Evolutionary conservation across 2,797 vertebrate species (phyloP).

Genomic region (Falco columbarius): DNA sequence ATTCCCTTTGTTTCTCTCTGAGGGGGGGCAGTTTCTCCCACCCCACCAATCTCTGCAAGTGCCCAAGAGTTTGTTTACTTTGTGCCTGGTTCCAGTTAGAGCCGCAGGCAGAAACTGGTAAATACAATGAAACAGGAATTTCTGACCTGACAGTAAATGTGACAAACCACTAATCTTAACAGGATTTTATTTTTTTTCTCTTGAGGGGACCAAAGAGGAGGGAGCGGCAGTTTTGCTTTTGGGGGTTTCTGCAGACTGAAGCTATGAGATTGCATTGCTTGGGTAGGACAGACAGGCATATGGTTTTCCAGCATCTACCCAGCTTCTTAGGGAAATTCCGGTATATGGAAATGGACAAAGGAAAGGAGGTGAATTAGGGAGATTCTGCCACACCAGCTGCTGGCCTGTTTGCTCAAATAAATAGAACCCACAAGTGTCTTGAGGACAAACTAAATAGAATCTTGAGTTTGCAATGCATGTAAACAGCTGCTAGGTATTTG

Average conservation of each 20-base stretch:
- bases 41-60: not conserved
- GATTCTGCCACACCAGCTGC: not conserved
- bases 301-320: not conserved
- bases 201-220: not conserved
- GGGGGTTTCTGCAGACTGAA: not conserved
- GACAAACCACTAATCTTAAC: not conserved
- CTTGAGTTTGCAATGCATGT: rapidly evolving
- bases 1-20: not conserved
- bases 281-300: not conserved
- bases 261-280: not conserved
- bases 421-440: not conserved
- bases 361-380: not conserved
- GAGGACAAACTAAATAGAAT: not conserved
- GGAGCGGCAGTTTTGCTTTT: not conserved
- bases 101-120: not conserved
- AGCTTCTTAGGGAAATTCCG: not conserved
- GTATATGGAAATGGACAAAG: not conserved
- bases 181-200: not conserved
- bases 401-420: not conserved
- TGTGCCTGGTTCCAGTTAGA: not conserved
- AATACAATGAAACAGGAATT: not conserved
- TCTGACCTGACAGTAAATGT: not conserved
- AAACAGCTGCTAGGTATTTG: not conserved
- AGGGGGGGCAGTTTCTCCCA: not conserved
- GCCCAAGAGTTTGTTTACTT: not conserved